Evolutionary conservation across 2,888 invertebrate species (phyloP), one percentile per base, ranked within the genome.

Genomic region (Trichopria drosophilae): DNA sequence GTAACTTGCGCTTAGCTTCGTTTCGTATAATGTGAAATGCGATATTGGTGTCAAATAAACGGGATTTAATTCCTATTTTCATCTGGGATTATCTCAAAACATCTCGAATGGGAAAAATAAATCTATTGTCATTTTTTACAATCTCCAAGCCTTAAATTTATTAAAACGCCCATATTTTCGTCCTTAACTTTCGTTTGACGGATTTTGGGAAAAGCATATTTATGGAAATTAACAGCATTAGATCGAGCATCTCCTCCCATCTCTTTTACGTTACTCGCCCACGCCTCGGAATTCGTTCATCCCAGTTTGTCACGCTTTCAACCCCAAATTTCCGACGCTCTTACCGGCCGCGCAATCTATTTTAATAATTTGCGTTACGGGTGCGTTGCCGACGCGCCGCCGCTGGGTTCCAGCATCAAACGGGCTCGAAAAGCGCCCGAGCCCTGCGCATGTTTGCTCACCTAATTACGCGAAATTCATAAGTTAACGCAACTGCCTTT

Each of bases 381-480:
- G n/a, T n/a, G n/a, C n/a, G n/a, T n/a, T n/a, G n/a, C n/a, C n/a
- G n/a, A n/a, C n/a, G n/a, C n/a, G n/a, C n/a, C n/a, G n/a, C n/a
- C n/a, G n/a, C n/a, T n/a, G n/a, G n/a, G n/a, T n/a, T n/a, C n/a
- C n/a, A n/a, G n/a, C n/a, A n/a, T n/a, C n/a, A n/a, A n/a, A n/a
- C n/a, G n/a, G n/a, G n/a, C n/a, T n/a, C n/a, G n/a, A n/a, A n/a
- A n/a, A n/a, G n/a, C 53, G 43, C 45, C 37, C 19, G 15, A 43
- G 43, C 54, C 44, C 37, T 50, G 48, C 45, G 40, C 42, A 31
- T 68, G 63, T 68, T 72, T 68, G 64, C 64, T 62, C 68, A 64
- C 63, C 67, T 70, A 72, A 72, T 71, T 72, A 67, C 63, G 62
- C 57, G 64, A 59, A 67, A 70, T 69, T 69, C 67, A 67, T 69